Conservation (phyloP, 2,113 vertebrate genomes). For the Crotalus helleri region DNA sequence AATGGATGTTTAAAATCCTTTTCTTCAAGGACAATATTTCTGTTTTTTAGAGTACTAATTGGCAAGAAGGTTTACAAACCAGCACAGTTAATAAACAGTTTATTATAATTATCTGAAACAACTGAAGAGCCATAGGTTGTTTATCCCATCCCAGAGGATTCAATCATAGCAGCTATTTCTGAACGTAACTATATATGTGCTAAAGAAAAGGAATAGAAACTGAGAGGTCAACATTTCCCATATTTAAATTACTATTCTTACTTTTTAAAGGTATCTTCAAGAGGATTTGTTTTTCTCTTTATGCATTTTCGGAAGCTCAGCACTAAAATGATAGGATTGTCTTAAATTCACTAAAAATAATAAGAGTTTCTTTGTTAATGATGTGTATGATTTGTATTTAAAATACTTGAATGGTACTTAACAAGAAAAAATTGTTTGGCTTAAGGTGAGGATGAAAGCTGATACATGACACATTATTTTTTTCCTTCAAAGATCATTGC, state of each 20-base stretch:
- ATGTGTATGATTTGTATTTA: background rate
- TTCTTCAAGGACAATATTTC: background rate
- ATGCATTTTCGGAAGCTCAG: background rate
- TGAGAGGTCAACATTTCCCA: background rate
- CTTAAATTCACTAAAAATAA: background rate
- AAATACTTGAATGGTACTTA: background rate
- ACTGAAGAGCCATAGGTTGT: background rate
- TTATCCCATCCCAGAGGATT: background rate
- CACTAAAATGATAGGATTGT: background rate
- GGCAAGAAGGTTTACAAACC: background rate
- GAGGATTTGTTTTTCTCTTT: background rate
- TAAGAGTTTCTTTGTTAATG: background rate
- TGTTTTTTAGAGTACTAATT: background rate
- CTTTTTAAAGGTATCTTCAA: constrained; percentile 5
- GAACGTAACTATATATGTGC: background rate
- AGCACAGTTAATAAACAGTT: background rate
- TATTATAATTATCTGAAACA: background rate
- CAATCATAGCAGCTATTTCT: background rate
- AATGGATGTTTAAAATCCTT: background rate
- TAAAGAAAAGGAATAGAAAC: background rate
- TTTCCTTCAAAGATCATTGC: background rate
- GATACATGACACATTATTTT: background rate
- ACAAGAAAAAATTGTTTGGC: background rate
- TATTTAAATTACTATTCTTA: background rate
- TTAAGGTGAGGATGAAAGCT: background rate